A percentile compares a stretch with the other conserved stretches of the same genome.
Conservation (phyloP, 2,113 vertebrate species). For the Rattus rattus region DNA sequence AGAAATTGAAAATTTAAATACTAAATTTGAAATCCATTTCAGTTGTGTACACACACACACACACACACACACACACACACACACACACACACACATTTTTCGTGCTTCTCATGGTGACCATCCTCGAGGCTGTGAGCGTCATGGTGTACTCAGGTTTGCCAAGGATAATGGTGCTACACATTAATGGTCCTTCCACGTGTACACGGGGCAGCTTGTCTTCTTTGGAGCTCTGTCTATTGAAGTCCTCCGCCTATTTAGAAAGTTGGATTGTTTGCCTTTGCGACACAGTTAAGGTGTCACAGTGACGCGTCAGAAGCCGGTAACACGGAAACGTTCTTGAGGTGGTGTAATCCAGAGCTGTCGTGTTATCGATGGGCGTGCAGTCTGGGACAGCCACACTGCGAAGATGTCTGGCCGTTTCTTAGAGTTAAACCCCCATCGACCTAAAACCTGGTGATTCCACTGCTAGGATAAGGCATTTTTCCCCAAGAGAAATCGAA, state of each 20-base stretch:
- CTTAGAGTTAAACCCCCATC: not conserved
- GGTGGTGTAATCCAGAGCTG: not conserved
- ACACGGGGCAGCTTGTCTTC: not conserved
- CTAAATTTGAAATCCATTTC: not conserved
- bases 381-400: not conserved
- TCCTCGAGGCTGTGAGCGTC: not conserved
- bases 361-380: not conserved
- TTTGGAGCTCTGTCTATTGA: not conserved
- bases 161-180: not conserved
- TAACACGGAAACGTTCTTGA: not conserved
- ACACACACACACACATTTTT: too few species aligned
- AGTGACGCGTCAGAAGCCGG: not conserved
- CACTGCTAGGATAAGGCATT: not conserved
- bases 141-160: not conserved
- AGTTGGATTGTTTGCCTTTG: not conserved
- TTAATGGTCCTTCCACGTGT: not conserved
- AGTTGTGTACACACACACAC: not conserved
- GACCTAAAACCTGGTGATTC: not conserved
- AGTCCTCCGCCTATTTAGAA: not conserved
- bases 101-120: not conserved
- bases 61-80: too few species aligned
- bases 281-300: not conserved
- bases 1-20: not conserved
- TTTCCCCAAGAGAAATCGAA: conserved; percentile 43
- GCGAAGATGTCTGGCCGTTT: not conserved